Conservation (phyloP, 2,797 vertebrate genomes). For the Adrianichthys oophorus region DNA sequence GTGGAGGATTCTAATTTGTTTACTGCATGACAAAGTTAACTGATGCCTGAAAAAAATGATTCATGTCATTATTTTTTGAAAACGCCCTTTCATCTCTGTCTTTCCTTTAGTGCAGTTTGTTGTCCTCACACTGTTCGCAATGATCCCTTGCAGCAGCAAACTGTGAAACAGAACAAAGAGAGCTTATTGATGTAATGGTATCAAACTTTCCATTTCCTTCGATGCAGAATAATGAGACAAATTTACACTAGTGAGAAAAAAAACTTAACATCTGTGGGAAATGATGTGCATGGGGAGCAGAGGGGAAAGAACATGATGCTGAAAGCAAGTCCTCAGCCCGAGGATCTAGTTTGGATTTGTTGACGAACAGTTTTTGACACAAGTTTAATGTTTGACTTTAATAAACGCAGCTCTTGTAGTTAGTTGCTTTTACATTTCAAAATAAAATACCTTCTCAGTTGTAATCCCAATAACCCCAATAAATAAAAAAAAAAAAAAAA, state of each 20-base stretch:
- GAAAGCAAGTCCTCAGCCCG: background rate
- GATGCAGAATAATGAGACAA: slow-evolving; percentile 2
- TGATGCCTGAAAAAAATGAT: slow-evolving; percentile 1
- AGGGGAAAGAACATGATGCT: slow-evolving; percentile 3
- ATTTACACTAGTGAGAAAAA: slow-evolving; percentile 6
- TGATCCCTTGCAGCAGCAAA: background rate
- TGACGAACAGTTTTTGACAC: slow-evolving; percentile 5
- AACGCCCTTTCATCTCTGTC: slow-evolving; percentile 2
- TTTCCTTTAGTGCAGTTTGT: slow-evolving; percentile 4
- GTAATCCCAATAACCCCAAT: background rate
- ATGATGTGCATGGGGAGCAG: background rate
- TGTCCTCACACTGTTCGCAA: slow-evolving; percentile 6
- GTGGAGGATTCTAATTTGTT: background rate
- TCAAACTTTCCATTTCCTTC: slow-evolving; percentile 3
- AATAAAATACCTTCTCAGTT: background rate
- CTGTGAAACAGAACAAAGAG: background rate
- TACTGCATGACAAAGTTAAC: background rate
- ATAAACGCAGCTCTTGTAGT: background rate
- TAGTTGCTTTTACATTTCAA: background rate
- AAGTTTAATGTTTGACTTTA: background rate
- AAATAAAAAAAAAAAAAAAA: too few species aligned
- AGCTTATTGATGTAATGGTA: slow-evolving; percentile 3
- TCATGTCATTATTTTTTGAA: slow-evolving; percentile 9
- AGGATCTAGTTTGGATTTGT: background rate
- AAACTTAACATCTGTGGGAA: background rate